phyloP scores from a whole-genome alignment of 1,140 invertebrate genomes.

The Pseudomyrmex cubaensis region DNA sequence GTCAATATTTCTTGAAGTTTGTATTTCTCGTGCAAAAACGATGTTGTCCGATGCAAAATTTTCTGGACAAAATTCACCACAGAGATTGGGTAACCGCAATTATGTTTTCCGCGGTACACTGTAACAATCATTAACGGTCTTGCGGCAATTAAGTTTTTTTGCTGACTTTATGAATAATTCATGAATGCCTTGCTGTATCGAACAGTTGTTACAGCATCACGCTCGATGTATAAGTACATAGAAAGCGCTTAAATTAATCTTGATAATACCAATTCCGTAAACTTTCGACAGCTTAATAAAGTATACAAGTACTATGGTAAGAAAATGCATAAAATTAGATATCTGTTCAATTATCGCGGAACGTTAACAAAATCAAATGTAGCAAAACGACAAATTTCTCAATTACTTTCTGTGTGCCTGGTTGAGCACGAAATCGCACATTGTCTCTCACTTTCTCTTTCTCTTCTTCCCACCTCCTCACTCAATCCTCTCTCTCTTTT shows the following conservation, averaged over 20 bases:
- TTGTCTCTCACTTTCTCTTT: not conserved
- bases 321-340: conserved; percentile 5
- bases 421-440: not conserved
- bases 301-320: not conserved
- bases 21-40: not conserved
- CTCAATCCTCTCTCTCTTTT: not conserved
- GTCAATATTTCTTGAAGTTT: not conserved
- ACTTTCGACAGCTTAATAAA: not conserved
- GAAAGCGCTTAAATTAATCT: conserved; percentile 34
- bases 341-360: not conserved
- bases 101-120: conserved; percentile 44
- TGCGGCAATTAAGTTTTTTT: conserved; percentile 53
- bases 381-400: not conserved
- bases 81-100: conserved; percentile 30
- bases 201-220: conserved; percentile 46
- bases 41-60: not conserved
- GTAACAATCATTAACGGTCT: conserved; percentile 50
- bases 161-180: conserved; percentile 50
- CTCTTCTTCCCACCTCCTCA: too few relatives aligned
- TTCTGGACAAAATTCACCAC: conserved; percentile 4
- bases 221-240: conserved; percentile 34
- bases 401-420: not conserved
- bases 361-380: not conserved
- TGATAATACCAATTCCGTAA: conserved; percentile 23
- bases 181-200: conserved; percentile 26